Conservation (phyloP, 1,140 invertebrate species). For the Apocrypta bakeri region DNA sequence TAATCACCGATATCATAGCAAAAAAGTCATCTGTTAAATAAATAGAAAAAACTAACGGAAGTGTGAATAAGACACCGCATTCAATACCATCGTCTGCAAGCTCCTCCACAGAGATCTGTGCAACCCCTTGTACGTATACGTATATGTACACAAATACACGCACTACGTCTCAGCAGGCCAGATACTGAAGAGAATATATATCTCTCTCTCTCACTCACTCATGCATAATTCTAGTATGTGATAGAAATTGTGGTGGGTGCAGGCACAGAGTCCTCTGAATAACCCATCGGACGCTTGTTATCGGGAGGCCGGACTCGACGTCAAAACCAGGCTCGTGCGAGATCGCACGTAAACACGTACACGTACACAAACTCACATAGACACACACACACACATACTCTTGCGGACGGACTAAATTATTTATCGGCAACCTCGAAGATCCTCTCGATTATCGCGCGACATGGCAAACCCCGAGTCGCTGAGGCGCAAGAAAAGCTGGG, state of each 20-base stretch:
- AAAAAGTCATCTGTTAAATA: background rate
- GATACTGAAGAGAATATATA: constrained; percentile 16
- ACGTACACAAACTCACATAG: background rate
- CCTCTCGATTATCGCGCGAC: constrained; percentile 32
- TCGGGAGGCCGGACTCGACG: constrained; percentile 27
- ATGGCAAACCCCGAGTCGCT: background rate
- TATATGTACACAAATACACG: background rate
- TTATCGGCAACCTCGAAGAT: constrained; percentile 50
- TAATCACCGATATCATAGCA: background rate
- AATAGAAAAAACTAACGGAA: background rate
- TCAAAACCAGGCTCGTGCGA: background rate
- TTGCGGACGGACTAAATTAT: constrained; percentile 52
- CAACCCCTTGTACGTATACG: no score
- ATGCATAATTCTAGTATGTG: constrained; percentile 58
- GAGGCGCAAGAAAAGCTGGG: constrained; percentile 15
- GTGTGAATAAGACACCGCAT: background rate
- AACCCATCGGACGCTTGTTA: constrained; percentile 56
- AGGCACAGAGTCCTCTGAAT: constrained; percentile 32
- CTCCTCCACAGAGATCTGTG: background rate
- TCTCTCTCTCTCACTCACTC: constrained; percentile 23
- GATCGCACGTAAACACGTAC: background rate
- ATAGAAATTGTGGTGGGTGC: constrained; percentile 55
- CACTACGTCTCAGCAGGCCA: constrained; percentile 4
- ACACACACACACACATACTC: no score
- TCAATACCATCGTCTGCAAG: no score